Conservation (phyloP, 2,888 invertebrate species). For the Drosophila prostipennis region DNA sequence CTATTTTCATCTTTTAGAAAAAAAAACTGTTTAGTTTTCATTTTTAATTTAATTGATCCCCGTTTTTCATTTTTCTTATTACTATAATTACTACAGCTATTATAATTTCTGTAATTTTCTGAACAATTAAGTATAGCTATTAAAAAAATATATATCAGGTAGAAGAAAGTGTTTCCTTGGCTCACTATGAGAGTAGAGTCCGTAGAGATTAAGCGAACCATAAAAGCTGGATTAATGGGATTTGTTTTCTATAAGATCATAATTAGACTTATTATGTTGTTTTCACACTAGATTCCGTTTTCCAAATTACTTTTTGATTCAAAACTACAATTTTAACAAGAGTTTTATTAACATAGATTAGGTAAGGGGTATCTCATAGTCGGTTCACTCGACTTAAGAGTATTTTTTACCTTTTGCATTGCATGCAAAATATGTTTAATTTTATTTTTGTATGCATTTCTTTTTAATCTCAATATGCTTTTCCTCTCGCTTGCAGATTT, state of each 20-base stretch:
- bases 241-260: too few relatives aligned
- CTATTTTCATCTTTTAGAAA: neutral
- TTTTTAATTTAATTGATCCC: neutral
- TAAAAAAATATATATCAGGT: neutral
- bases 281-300: too few relatives aligned
- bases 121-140: neutral
- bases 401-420: neutral
- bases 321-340: too few relatives aligned
- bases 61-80: neutral
- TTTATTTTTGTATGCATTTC: neutral
- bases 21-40: neutral
- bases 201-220: too few relatives aligned
- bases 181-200: too few relatives aligned
- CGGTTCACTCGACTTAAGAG: neutral
- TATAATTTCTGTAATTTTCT: neutral
- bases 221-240: too few relatives aligned
- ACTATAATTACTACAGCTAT: neutral
- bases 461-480: neutral
- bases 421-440: neutral
- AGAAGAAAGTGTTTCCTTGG: neutral
- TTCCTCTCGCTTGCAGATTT: conserved; percentile 86
- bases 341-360: too few relatives aligned
- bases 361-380: neutral
- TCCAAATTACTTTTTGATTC: too few relatives aligned
- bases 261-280: too few relatives aligned